phyloP scores from a whole-genome alignment of 2,888 invertebrate species.

The Magallana nippona region DNA sequence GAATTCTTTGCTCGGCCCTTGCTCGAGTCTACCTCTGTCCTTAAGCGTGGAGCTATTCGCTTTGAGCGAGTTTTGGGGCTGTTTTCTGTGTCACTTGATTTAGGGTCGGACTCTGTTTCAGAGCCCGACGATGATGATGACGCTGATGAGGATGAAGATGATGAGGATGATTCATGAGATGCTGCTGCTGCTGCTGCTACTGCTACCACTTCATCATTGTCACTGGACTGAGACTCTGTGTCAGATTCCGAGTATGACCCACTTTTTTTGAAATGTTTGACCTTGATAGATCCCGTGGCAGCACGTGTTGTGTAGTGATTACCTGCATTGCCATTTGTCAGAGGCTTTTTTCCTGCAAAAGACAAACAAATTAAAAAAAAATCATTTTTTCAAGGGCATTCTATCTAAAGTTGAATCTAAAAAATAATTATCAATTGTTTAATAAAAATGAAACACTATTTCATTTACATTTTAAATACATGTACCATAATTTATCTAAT shows the following conservation, averaged over 20 bases:
- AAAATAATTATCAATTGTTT: too few species aligned
- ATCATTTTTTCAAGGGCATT: neutral
- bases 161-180: conserved; percentile 41
- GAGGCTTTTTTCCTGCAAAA: conserved; percentile 35
- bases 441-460: too few species aligned
- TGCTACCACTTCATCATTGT: conserved; percentile 50
- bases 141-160: conserved; percentile 44
- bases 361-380: neutral
- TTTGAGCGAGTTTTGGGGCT: neutral
- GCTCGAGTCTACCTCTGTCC: conserved; percentile 41
- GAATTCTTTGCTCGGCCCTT: neutral
- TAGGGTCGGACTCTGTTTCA: conserved; percentile 45
- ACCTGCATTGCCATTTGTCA: conserved; percentile 44
- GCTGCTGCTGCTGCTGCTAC: conserved; percentile 9
- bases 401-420: too few species aligned
- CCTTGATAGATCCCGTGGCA: conserved; percentile 59
- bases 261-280: conserved; percentile 39
- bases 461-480: too few species aligned
- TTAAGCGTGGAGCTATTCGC: conserved; percentile 4
- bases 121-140: conserved; percentile 49
- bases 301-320: conserved; percentile 61
- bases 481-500: too few species aligned
- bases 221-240: conserved; percentile 42
- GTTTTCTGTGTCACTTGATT: conserved; percentile 29
- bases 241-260: conserved; percentile 46